Conservation (phyloP, 2,888 invertebrate species). For the Lasius fuliginosus region DNA sequence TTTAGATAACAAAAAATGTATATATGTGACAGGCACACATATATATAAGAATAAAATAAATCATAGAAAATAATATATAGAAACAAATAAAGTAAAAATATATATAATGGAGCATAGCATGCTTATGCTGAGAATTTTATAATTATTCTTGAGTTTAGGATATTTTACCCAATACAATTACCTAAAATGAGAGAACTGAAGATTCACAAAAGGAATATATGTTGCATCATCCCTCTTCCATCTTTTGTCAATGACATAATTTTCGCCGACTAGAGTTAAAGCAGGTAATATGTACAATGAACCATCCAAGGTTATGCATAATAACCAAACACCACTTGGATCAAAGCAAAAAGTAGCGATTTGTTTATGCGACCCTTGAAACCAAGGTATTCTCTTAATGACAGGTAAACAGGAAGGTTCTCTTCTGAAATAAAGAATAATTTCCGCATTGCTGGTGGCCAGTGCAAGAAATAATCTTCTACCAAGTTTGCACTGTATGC, state of each 20-base stretch:
- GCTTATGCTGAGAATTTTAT: not conserved
- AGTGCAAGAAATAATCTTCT: slow-evolving; percentile 82
- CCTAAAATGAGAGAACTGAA: slow-evolving; percentile 82
- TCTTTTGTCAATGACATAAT: slow-evolving; percentile 87
- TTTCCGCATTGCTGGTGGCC: slow-evolving; percentile 79
- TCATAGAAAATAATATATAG: not conserved
- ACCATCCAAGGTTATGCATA: slow-evolving; percentile 88
- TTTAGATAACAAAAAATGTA: not conserved
- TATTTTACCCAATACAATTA: slow-evolving; percentile 57
- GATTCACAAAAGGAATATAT: slow-evolving; percentile 85
- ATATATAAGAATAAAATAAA: not conserved
- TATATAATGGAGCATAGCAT: not conserved
- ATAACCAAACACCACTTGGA: slow-evolving; percentile 93
- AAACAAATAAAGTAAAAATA: not conserved
- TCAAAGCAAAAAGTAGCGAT: slow-evolving; percentile 91
- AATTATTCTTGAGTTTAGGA: not conserved
- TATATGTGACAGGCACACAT: not conserved
- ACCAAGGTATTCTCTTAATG: slow-evolving; percentile 84
- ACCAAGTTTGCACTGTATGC: slow-evolving; percentile 80
- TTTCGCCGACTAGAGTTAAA: slow-evolving; percentile 88
- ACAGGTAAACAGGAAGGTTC: slow-evolving; percentile 76
- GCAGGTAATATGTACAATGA: slow-evolving; percentile 89
- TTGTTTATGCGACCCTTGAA: slow-evolving; percentile 80
- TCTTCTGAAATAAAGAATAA: slow-evolving; percentile 82
- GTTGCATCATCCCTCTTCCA: slow-evolving; percentile 89